phyloP scores from a whole-genome alignment of 2,888 invertebrate genomes.

The Mythimna albipuncta region DNA sequence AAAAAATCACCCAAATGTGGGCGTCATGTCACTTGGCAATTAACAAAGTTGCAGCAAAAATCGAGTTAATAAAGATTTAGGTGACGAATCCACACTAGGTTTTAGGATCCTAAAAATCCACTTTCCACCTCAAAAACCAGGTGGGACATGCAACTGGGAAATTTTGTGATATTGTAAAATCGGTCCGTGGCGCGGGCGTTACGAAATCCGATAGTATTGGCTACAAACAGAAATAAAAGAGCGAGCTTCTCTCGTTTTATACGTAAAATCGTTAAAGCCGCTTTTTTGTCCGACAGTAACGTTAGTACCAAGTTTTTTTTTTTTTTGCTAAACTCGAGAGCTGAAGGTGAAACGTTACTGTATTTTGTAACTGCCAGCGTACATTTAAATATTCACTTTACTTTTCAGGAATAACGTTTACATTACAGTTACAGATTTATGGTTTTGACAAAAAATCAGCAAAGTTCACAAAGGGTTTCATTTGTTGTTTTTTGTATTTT shows the following conservation, averaged over 20 bases:
- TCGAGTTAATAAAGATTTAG: slow-evolving; percentile 25
- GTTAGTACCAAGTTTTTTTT: slow-evolving; percentile 58
- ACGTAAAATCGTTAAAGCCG: slow-evolving; percentile 65
- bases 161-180: slow-evolving; percentile 71
- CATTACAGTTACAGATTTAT: slow-evolving; percentile 8
- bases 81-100: slow-evolving; percentile 11
- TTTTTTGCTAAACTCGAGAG: slow-evolving; percentile 51
- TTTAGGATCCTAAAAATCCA: slow-evolving; percentile 63
- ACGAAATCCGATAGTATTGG: slow-evolving; percentile 73
- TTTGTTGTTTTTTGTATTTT: not conserved
- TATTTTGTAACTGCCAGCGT: slow-evolving; percentile 50
- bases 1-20: not conserved
- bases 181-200: slow-evolving; percentile 60
- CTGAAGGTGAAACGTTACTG: slow-evolving; percentile 57
- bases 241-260: slow-evolving; percentile 63
- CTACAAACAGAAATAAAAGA: slow-evolving; percentile 67
- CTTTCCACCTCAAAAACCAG: slow-evolving; percentile 64
- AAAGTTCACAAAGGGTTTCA: not conserved
- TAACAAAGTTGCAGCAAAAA: slow-evolving; percentile 9
- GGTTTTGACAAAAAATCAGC: not conserved
- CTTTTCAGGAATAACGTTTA: slow-evolving; percentile 27
- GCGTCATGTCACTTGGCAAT: not conserved
- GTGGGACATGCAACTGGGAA: slow-evolving; percentile 61
- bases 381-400: slow-evolving; percentile 52
- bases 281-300: slow-evolving; percentile 60